Conservation (phyloP, 2,113 vertebrate genomes). For the Tychaedon coryphoeus region DNA sequence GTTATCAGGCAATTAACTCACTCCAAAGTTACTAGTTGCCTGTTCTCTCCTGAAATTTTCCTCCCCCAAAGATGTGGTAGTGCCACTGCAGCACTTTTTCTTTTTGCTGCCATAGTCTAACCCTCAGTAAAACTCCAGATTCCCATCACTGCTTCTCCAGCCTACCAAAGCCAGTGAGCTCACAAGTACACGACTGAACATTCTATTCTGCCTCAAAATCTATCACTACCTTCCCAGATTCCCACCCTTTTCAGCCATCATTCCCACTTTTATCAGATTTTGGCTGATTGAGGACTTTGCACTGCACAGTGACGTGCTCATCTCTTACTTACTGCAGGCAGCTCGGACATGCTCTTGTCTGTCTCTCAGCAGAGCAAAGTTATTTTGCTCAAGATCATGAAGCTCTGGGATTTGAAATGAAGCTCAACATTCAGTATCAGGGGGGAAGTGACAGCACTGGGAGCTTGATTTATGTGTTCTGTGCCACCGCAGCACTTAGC, state of each 20-base stretch:
- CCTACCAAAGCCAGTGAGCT: background rate
- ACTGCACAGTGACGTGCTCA: background rate
- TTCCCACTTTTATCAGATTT: background rate
- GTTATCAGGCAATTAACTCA: background rate
- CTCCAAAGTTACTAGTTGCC: background rate
- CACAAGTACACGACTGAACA: background rate
- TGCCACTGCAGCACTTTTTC: background rate
- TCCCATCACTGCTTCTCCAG: background rate
- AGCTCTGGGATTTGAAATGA: background rate
- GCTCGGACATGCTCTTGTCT: background rate
- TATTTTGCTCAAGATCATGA: background rate
- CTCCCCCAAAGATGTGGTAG: background rate
- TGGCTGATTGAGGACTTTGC: background rate
- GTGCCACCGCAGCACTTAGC: background rate
- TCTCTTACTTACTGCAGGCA: background rate
- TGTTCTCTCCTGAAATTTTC: background rate
- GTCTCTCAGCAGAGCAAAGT: background rate
- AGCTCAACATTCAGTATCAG: background rate
- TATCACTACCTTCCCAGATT: background rate
- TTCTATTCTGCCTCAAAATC: background rate
- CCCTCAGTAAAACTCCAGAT: background rate
- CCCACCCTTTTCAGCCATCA: background rate
- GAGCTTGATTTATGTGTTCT: background rate
- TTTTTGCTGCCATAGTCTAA: background rate
- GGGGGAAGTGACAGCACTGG: background rate